Evolutionary conservation across 2,797 vertebrate genomes (phyloP), one percentile per base, ranked within the genome.

Genomic region (Podarcis lilfordi): DNA sequence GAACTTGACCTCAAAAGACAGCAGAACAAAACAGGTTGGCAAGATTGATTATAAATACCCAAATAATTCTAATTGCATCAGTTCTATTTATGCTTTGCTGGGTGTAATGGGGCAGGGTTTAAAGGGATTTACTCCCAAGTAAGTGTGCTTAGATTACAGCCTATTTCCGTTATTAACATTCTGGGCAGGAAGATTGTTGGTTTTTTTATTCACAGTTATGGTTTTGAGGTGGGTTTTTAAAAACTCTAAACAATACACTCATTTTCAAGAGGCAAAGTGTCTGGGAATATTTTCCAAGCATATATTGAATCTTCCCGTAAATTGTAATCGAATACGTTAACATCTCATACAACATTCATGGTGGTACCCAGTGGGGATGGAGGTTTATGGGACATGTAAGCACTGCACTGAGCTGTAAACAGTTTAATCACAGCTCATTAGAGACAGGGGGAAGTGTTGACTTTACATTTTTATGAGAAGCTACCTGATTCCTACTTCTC

Each of bases 1-100:
- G 90, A 91, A 85, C 86, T 88, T 17, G 82, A 50, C 11, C 68
- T 88, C 85, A 88, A 88, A 80, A 90, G 88, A 86, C 3, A 91
- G 72, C 15, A 64, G 32, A 80, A 45, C n/a, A 64, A 87, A 89
- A 87, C 82, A 79, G 32, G 25, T 4, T 1, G 64, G 84, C 23
- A 82, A 91, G 88, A 91, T n/a, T 85, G 82, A 88, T 2, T 76
- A 82, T 55, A 71, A 80, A 40, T 37, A 35, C 25, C 61, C 72
- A 17, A 72, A 29, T 55, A 29, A 32, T 89, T 84, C 79, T 81
- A 72, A 80, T 0, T 13, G 66, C 32, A 55, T 59, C 43, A 59
- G 55, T 86, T 32, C 64, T 29, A 23, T 29, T 80, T 69, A 32
- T 64, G 68, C 35, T 80, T 85, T 69, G 77, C 21, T 25, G n/a